Conservation (phyloP, 2,797 vertebrate genomes). For the Aulostomus chinensis region DNA sequence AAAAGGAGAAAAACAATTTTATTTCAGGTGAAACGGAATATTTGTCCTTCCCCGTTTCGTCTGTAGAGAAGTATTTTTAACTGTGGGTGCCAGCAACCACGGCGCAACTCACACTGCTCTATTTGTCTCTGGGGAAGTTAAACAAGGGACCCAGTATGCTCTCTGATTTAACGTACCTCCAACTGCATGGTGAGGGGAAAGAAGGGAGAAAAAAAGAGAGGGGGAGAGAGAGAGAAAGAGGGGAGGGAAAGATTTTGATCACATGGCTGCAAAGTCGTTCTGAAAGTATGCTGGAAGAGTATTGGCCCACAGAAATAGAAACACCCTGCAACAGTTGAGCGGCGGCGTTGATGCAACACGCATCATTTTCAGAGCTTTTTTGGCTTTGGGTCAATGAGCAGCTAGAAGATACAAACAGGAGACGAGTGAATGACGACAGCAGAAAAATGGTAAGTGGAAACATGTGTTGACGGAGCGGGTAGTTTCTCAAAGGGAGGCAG, state of each 20-base stretch:
- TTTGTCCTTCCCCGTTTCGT: too few species aligned
- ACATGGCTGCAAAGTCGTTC: slow-evolving; percentile 68
- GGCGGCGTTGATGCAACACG: slow-evolving; percentile 15
- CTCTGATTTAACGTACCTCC: slow-evolving; percentile 42
- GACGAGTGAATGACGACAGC: slow-evolving; percentile 29
- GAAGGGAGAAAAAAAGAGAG: slow-evolving; percentile 12
- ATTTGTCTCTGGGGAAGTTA: slow-evolving; percentile 32
- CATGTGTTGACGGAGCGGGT: slow-evolving; percentile 37
- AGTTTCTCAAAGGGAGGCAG: slow-evolving; percentile 18
- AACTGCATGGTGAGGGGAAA: slow-evolving; percentile 19
- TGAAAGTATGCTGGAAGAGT: slow-evolving; percentile 54
- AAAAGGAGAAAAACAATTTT: too few species aligned
- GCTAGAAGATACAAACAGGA: slow-evolving; percentile 37
- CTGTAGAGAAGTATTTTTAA: neutral
- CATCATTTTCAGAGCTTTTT: slow-evolving; percentile 32
- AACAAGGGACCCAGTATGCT: slow-evolving; percentile 56
- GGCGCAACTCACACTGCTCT: slow-evolving; percentile 13
- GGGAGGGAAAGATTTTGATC: slow-evolving; percentile 51
- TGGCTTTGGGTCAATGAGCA: slow-evolving; percentile 8
- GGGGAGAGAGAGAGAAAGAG: slow-evolving; percentile 15
- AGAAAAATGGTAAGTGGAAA: slow-evolving; percentile 74
- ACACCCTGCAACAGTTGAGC: slow-evolving; percentile 13
- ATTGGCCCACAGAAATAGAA: slow-evolving; percentile 32
- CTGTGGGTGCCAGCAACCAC: slow-evolving; percentile 3
- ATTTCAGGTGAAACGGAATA: too few species aligned